Evolutionary conservation across 2,113 vertebrate genomes (phyloP).

Genomic region (Gulo gulo): DNA sequence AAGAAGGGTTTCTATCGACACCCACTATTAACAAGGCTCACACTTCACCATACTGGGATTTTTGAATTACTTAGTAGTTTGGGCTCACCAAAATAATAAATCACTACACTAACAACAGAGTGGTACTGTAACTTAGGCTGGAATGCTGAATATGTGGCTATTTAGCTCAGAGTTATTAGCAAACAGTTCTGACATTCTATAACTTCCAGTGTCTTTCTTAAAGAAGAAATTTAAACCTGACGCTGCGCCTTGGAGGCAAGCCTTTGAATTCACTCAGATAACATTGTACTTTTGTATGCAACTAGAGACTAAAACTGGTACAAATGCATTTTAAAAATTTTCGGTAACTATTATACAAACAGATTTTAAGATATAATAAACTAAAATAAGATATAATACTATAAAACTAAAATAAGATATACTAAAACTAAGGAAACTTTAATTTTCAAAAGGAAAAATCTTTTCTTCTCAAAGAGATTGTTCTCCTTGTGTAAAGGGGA

Average conservation of each 20-base stretch:
- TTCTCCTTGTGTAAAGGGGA: not conserved
- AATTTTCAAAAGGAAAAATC: not conserved
- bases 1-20: not conserved
- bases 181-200: not conserved
- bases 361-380: not conserved
- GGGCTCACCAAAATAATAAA: not conserved
- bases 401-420: not conserved
- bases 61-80: not conserved
- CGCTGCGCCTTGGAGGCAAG: not conserved
- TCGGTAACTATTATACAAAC: not conserved
- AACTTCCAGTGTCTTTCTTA: not conserved
- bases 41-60: not conserved
- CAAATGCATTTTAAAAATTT: not conserved
- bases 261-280: not conserved
- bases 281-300: not conserved
- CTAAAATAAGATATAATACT: no score
- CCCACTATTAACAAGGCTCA: not conserved
- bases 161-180: not conserved
- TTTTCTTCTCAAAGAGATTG: not conserved
- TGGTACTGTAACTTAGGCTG: not conserved
- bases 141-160: not conserved
- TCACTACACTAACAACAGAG: not conserved
- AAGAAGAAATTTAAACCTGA: not conserved
- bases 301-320: not conserved
- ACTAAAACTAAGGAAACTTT: not conserved